phyloP scores from a whole-genome alignment of 2,888 invertebrate species.

The Epinotia bilunana region DNA sequence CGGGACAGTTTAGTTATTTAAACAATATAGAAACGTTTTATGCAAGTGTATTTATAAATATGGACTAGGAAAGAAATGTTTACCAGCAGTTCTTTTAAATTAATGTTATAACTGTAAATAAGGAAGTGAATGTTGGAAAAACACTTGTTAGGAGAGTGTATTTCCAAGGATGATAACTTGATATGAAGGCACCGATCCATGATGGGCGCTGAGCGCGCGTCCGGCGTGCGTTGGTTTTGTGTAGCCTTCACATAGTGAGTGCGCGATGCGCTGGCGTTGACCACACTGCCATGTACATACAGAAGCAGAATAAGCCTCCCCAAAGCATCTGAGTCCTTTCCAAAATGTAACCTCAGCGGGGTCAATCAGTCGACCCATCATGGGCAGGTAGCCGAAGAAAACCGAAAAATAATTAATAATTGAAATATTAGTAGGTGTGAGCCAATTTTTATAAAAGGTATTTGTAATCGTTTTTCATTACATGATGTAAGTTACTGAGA shows the following conservation, averaged over 20 bases:
- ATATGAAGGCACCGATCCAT: neutral
- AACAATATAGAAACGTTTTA: neutral
- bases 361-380: too few species aligned
- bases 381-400: neutral
- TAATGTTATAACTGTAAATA: neutral
- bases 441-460: neutral
- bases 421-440: neutral
- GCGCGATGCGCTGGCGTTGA: too few species aligned
- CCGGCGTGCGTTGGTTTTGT: too few species aligned
- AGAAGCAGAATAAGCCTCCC: too few species aligned
- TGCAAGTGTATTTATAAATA: neutral
- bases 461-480: neutral
- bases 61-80: neutral
- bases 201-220: too few species aligned
- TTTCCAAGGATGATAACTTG: neutral
- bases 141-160: too few species aligned
- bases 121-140: neutral
- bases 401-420: neutral
- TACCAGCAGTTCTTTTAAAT: neutral
- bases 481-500: constrained; percentile 3
- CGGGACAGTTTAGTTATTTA: neutral
- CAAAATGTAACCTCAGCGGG: too few species aligned
- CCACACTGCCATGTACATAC: too few species aligned
- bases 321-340: too few species aligned
- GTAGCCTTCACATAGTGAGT: too few species aligned